phyloP scores from a whole-genome alignment of 2,797 vertebrate genomes.

The Bovichtus variegatus region DNA sequence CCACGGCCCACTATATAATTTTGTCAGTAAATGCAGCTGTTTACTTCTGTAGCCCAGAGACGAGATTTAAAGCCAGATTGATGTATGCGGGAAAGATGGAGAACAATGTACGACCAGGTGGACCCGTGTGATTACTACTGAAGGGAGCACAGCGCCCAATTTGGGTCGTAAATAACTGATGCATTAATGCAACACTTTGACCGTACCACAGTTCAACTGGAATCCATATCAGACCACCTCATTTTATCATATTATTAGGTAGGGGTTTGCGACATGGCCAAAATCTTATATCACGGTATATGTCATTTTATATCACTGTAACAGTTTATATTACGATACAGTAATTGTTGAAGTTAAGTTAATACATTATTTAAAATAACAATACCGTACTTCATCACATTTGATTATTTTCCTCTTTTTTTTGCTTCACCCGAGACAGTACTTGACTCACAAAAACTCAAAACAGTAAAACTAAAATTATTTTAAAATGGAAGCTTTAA shows the following conservation, averaged over 20 bases:
- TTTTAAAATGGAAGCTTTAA: background rate
- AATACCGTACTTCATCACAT: no score
- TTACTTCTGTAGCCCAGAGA: slow-evolving; percentile 35
- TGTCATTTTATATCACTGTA: background rate
- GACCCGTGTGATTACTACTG: slow-evolving; percentile 5
- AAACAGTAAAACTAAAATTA: background rate
- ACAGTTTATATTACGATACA: no score
- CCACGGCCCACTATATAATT: background rate
- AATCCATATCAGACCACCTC: slow-evolving; percentile 2
- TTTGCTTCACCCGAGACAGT: no score
- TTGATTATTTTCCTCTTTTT: no score
- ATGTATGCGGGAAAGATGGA: slow-evolving; percentile 6
- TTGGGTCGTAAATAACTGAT: slow-evolving; percentile 7
- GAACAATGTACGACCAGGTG: slow-evolving; percentile 3
- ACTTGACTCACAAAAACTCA: no score
- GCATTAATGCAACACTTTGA: background rate
- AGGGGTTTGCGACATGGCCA: no score
- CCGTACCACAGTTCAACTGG: background rate
- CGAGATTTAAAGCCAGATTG: slow-evolving; percentile 13
- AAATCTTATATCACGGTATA: no score
- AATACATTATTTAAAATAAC: no score
- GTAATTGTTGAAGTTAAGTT: no score
- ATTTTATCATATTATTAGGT: no score
- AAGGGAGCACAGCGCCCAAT: background rate
- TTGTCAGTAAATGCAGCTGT: slow-evolving; percentile 42